A percentile compares a stretch with the other conserved stretches of the same genome.
These are phyloP conservation scores for Centropyge bicolor DNA, from an alignment of 2,797 vertebrate species.

Conservation along the genomic window DNA sequence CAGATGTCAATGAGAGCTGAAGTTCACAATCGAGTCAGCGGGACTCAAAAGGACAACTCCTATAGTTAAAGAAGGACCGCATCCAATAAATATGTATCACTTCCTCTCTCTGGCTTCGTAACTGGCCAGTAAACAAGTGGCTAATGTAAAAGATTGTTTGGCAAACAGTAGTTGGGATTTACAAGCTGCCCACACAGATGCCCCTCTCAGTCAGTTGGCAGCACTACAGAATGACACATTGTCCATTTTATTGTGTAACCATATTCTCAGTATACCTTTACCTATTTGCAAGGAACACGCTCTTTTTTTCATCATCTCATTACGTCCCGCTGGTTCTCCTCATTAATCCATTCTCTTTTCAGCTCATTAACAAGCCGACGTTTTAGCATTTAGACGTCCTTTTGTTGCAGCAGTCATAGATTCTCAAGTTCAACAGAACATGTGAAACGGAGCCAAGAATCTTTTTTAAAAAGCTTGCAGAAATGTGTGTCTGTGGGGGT, in stretches of 20 bases:
- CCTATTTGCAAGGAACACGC: slow-evolving; percentile 45
- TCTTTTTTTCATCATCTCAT: slow-evolving; percentile 1
- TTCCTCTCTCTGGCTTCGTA: slow-evolving; percentile 41
- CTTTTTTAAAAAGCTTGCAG: slow-evolving; percentile 12
- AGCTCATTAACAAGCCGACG: slow-evolving; percentile 21
- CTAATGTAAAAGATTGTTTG: slow-evolving; percentile 79
- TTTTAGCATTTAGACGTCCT: slow-evolving; percentile 26
- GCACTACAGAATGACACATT: slow-evolving; percentile 77
- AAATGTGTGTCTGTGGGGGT: not conserved
- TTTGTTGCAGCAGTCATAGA: slow-evolving; percentile 17
- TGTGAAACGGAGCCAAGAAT: slow-evolving; percentile 15
- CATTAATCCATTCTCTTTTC: slow-evolving; percentile 27
- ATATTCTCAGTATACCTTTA: slow-evolving; percentile 59
- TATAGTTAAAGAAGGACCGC: slow-evolving; percentile 27
- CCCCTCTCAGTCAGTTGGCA: slow-evolving; percentile 82
- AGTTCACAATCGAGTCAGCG: slow-evolving; percentile 35
- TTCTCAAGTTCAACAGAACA: slow-evolving; percentile 23
- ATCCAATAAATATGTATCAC: slow-evolving; percentile 62
- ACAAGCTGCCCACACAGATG: slow-evolving; percentile 83
- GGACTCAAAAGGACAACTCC: slow-evolving; percentile 45
- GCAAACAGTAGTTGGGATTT: slow-evolving; percentile 80
- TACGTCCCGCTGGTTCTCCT: slow-evolving; percentile 11
- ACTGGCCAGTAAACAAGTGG: slow-evolving; percentile 72
- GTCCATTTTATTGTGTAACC: slow-evolving; percentile 74
- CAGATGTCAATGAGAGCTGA: slow-evolving; percentile 33